Base-by-base conservation (phyloP, 2,888 invertebrate species). In the Drosophila ezoana region DNA sequence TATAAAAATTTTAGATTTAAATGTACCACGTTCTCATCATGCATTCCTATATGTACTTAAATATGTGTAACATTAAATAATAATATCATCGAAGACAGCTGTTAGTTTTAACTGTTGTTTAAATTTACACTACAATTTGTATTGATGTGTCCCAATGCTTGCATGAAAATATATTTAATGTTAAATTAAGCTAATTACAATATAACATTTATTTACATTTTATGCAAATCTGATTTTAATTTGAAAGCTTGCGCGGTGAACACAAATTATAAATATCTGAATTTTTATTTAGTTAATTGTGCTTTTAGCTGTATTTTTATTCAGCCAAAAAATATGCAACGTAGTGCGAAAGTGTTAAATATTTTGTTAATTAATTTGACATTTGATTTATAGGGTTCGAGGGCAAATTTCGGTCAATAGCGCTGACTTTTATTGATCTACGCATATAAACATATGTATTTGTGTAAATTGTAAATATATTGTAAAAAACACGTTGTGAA, bases 91-190 rank as follows among this genome's bases (percentile, higher is more conserved):
- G 72, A 76, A 65, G 74, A 74, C 28, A 28, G 79, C 66, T 86
- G 68, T 83, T 83, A 81, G 79, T 83, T 81, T 86, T 83, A 72
- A 72, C 44, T 81, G 70, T 68, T 83, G 66, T 76, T 57, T 38
- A 32, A 56, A 35, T 56, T 35, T 58, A 23, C 9, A 32, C 11
- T 37, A 14, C 16, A 45, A 59, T 56, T 41, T 59, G 6, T 14
- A 74, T 61, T 49, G 54, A n/a, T 38, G 28, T 60, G 28, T 16
- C 14, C 8, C 11, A 54, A 49, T 28, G 43, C 20, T 47, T 37
- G 35, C 37, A 49, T 37, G 2, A 23, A 28, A 8, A 23, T 4
- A 8, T 56, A 41, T 43, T 56, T 23, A 33, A 44, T 41, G 14
- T 41, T 52, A 1, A 58, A 14, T n/a, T 32, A 37, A 37, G 35